Evolutionary conservation across 2,797 vertebrate species (phyloP), one percentile per base, ranked within the genome.

Genomic region (Microchirus variegatus): DNA sequence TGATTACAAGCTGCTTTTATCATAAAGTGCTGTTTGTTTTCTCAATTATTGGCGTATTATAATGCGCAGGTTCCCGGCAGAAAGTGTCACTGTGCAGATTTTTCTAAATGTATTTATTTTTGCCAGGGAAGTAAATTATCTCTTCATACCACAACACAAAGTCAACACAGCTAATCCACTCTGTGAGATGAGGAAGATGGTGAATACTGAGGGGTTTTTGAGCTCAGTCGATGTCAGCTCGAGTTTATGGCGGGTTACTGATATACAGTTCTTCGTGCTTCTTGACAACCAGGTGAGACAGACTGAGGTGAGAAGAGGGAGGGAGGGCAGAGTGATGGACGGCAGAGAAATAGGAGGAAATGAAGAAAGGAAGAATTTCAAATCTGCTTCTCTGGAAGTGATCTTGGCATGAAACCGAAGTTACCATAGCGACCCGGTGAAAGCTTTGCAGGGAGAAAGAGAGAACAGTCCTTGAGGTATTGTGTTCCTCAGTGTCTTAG

Each of bases 391-490:
- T 82, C 62, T 87, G 76, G 73, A 88, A 82, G 73, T 78, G 75
- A 78, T 86, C 65, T 79, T 90, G 85, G 85, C 82, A 88, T 77
- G 81, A 86, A 89, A 75, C 77, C 63, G 45, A 80, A 81, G 90
- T 91, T 90, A 78, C 89, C 88, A 90, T 91, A 87, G 89, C 85
- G 84, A 91, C 90, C 70, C 62, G 50, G 77, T 70, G 54, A 85
- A 90, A 86, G 76, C 73, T 63, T 77, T 80, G 81, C 81, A 83
- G 79, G 63, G 51, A 58, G 53, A 63, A 43, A 56, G 36, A 62
- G 60, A 51, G 44, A 57, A 60, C 42, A 81, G 75, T 86, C 83
- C 84, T 88, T 89, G 81, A 80, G 63, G 57, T 73, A 63, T 69
- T 84, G 59, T 78, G 43, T 75, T 53, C 54, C 36, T 48, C 53